Base-by-base conservation (phyloP, 2,113 vertebrate species). In the Phrynosoma blainvillii region DNA sequence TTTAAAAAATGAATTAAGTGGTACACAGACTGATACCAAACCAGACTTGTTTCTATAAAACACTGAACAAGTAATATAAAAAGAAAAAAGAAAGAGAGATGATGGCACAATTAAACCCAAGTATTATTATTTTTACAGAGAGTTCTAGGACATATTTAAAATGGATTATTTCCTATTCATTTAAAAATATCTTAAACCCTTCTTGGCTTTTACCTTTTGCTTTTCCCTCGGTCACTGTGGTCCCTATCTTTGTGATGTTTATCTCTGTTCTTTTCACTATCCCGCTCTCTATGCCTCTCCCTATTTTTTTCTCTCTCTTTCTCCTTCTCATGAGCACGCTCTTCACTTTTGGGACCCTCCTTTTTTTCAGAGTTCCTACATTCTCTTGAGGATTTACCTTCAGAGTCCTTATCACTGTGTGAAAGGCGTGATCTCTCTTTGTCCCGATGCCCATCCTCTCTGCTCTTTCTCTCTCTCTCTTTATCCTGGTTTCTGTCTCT, bases 271-370 rank as follows among this genome's bases (percentile, higher is more conserved):
- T 97, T 97, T 78, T 98, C 97, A 83, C 92, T 94, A 76, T 97
- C 96, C 82, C 93, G 91, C 79, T 96, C 94, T 93, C 95, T 94
- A 78, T 96, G 91, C 87, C 96, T 95, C 56, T 97, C 96, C 89
- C 96, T 97, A 84, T 87, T 95, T 92, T 96, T 97, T 86, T 97
- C 97, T 91, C 95, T 96, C 32, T 97, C 97, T 89, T 96, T 97
- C 89, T 97, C 97, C 93, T 97, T 97, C 52, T 97, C 97, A 65
- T 98, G 95, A 66, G 95, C 90, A 90, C 96, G 93, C 36, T 98
- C 98, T 14, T 98, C 98, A 14, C 93, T 96, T 95, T 98, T 98
- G 89, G 97, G 95, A 91, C 96, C 97, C 82, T 99, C 98, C 90
- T 97, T 97, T 94, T 96, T 98, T 78, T 98, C 98, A 30, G 90